These are phyloP conservation scores for Whitmania pigra DNA, from an alignment of 1,140 invertebrate genomes.

Conservation along the genomic window DNA sequence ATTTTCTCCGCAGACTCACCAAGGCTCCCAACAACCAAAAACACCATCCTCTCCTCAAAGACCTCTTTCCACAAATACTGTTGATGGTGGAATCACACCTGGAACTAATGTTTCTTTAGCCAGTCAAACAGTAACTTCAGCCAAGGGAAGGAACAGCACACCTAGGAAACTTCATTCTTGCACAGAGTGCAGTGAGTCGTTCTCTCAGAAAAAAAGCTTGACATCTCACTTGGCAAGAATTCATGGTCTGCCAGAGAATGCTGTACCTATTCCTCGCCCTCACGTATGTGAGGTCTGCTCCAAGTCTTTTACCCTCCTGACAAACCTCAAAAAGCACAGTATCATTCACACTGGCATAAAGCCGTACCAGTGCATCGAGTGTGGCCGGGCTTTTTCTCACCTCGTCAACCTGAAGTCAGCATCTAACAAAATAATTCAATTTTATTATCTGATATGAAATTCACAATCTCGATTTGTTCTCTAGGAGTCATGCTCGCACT, in stretches of 20 bases:
- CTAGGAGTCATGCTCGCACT: conserved; percentile 13
- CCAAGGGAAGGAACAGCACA: neutral
- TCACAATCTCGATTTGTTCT: too few species aligned
- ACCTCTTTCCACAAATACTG: neutral
- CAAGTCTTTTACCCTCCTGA: conserved; percentile 10
- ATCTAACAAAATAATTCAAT: neutral
- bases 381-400: conserved; percentile 44
- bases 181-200: conserved; percentile 3
- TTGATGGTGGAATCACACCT: conserved; percentile 1
- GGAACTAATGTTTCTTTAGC: neutral
- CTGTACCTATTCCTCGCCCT: neutral
- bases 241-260: neutral
- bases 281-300: conserved; percentile 12
- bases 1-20: neutral
- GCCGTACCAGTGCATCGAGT: conserved; percentile 94
- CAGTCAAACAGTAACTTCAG: conserved; percentile 1
- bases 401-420: conserved; percentile 17
- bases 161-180: conserved; percentile 9
- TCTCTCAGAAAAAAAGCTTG: conserved; percentile 10
- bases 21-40: neutral
- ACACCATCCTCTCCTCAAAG: neutral
- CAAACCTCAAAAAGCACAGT: conserved; percentile 7
- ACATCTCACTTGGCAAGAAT: neutral
- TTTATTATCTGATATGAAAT: too few species aligned
- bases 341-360: conserved; percentile 57